A percentile compares a stretch with the other conserved stretches of the same genome.
phyloP scores from a whole-genome alignment of 2,797 vertebrate genomes.

The Enteromius thamalakanensis region DNA sequence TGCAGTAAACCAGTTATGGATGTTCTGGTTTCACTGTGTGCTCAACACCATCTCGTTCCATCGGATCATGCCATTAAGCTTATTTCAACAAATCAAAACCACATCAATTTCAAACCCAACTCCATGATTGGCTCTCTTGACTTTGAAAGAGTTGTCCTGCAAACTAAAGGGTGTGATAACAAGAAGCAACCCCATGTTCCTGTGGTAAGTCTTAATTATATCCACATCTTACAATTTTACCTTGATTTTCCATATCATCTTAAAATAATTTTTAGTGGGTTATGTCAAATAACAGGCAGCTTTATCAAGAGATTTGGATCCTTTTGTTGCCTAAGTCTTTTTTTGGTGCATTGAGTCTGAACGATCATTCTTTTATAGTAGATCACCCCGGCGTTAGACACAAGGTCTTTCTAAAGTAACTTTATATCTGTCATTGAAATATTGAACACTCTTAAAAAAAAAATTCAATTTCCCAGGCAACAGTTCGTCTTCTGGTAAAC shows the following conservation, averaged over 20 bases:
- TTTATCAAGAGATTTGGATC: not conserved
- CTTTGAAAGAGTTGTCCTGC: conserved; percentile 87
- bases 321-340: not conserved
- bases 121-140: conserved; percentile 89
- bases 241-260: not conserved
- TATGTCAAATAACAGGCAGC: not conserved
- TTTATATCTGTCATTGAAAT: not conserved
- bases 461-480: conserved; percentile 78
- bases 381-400: not conserved
- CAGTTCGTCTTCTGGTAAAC: conserved; percentile 92
- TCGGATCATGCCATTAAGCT: conserved; percentile 88
- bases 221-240: not conserved
- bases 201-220: conserved; percentile 73
- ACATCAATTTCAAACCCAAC: conserved; percentile 90
- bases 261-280: not conserved
- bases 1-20: conserved; percentile 94
- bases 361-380: not conserved
- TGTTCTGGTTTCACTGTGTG: conserved; percentile 89
- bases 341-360: not conserved
- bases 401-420: not conserved
- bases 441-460: not conserved
- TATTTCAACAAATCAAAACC: conserved; percentile 84
- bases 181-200: conserved; percentile 84
- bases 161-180: conserved; percentile 82
- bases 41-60: conserved; percentile 90